Base-by-base conservation (phyloP, 2,113 vertebrate genomes). In the Narcine bancroftii region DNA sequence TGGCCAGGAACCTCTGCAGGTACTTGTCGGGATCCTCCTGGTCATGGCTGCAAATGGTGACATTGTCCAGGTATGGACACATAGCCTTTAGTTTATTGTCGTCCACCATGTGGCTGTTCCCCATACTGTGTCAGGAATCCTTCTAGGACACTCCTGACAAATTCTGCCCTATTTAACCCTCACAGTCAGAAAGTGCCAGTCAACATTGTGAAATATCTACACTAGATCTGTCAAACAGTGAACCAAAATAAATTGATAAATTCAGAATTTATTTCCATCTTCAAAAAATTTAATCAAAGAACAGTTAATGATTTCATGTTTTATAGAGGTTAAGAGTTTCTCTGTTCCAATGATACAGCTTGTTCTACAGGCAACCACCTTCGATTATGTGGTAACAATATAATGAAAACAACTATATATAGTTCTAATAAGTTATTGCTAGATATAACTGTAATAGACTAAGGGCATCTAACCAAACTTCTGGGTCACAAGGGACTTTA, bases 401-500 rank as follows among this genome's bases (percentile, higher is more conserved):
- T 45, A 66, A 66, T 89, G 87, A 63, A 89, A 89, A 89, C 65
- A 36, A 66, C 63, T 42, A 63, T 66, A 66, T 91, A 69, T 39
- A n/a, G 63, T 69, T 91, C 66, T 91, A 91, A 91, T 91, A 66
- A 4, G 60, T 69, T 91, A 91, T 69, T 91, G 89, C 69, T 45
- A 24, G 39, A 69, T 69, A 91, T 66, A 9, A 85, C n/a, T 72
- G 83, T 29, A 56, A 1, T 21, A 72, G 83, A 76, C 72, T 92
- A 85, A 87, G 87, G 92, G 69, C 13, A 92, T 36, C 92, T 93
- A 36, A 76, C 93, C 93, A 95, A 39, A 53, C 92, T 45, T 93
- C 93, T 95, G 96, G 93, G 95, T 95, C 95, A 93, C 91, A 33
- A 93, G 94, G 95, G 94, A 94, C 94, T 93, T 92, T 93, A 93